Evolutionary conservation across 2,797 vertebrate species (phyloP).

Genomic region (Ceyx erithaca): DNA sequence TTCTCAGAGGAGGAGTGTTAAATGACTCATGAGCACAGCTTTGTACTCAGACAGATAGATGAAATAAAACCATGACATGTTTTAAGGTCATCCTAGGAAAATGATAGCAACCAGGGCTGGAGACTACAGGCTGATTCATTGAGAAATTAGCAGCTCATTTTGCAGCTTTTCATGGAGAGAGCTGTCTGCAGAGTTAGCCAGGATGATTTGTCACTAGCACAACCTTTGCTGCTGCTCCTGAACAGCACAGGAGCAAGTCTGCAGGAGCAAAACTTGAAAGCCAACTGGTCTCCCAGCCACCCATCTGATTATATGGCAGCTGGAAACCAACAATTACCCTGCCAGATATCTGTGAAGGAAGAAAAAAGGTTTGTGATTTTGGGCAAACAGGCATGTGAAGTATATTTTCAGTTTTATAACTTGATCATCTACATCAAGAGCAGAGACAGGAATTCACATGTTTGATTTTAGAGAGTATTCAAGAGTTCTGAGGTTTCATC

Average conservation of each 20-base stretch:
- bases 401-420: background rate
- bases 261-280: background rate
- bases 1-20: slow-evolving; percentile 67
- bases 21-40: slow-evolving; percentile 34
- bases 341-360: background rate
- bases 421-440: background rate
- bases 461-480: background rate
- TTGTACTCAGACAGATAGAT: slow-evolving; percentile 38
- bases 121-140: slow-evolving; percentile 44
- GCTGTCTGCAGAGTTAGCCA: background rate
- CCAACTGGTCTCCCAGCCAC: background rate
- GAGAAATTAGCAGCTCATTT: slow-evolving; percentile 18
- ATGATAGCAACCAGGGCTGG: background rate
- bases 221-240: background rate
- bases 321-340: background rate
- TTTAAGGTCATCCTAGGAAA: slow-evolving; percentile 61
- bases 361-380: background rate
- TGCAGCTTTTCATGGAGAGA: slow-evolving; percentile 23
- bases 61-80: slow-evolving; percentile 59
- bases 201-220: background rate
- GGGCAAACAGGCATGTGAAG: background rate
- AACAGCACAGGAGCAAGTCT: background rate
- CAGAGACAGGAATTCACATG: background rate
- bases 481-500: background rate
- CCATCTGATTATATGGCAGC: background rate